Base-by-base conservation (phyloP, 2,113 vertebrate species). In the Syngnathoides biaculeatus region DNA sequence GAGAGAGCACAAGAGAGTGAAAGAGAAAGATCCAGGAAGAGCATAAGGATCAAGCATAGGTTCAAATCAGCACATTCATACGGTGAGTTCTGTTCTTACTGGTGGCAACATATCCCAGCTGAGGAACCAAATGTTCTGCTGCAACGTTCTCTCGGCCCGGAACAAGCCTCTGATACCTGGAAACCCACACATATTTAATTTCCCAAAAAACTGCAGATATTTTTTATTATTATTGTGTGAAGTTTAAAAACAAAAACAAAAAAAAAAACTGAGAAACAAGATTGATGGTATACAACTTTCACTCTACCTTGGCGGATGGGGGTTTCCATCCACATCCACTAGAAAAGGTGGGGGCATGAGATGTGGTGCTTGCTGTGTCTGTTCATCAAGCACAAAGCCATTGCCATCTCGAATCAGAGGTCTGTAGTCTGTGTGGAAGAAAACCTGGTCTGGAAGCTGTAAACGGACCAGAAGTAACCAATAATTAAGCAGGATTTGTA, bases 381-480 rank as follows among this genome's bases (percentile, higher is more conserved):
- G 97, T 80, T 99, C 97, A 40, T 99, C 97, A 77, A 99, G 84
- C 60, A 99, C 97, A 1, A 94, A 99, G 73, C 96, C 95, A 22
- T 99, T 98, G 64, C 91, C 86, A 78, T 99, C 97, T 38, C 95
- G 89, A 83, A 98, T 96, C 81, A 99, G 90, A 0, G 97, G 97
- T 58, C 97, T 91, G 62, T 98, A 99, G 86, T 99, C 97, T 11
- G 97, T 99, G 85, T 99, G 97, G 87, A 99, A 99, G 88, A 99
- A 99, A 90, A 99, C 95, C 89, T 99, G 97, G 85, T 99, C 97
- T 69, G 97, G 97, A 88, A 99, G 96, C 97, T 99, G 81, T 5
- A 56, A 2, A 26, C 53, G 42, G 43, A 69, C 11, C 39, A 71
- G 19, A 15, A 63, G 15, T 9, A 1, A n/a, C 0, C 38, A 38